Conservation (phyloP, 2,888 invertebrate species). For the Shargacucullia verbasci region DNA sequence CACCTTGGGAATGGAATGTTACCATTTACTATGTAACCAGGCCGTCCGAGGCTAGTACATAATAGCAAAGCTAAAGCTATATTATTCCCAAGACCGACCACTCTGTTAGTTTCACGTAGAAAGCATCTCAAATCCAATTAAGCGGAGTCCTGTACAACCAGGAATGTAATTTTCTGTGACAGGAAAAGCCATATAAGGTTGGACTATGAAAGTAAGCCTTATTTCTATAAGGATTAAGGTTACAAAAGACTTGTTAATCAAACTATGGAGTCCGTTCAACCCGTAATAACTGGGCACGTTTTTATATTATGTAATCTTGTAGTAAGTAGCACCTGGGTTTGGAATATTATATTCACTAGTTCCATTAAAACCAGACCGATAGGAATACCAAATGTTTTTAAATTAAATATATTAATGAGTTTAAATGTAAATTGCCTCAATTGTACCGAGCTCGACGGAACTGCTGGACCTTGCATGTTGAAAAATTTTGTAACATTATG, state of each 20-base stretch:
- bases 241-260: slow-evolving; percentile 26
- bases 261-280: slow-evolving; percentile 46
- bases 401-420: slow-evolving; percentile 11
- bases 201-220: slow-evolving; percentile 45
- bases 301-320: slow-evolving; percentile 32
- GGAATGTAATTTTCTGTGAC: slow-evolving; percentile 56
- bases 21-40: slow-evolving; percentile 67
- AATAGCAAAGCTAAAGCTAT: slow-evolving; percentile 37
- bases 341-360: slow-evolving; percentile 22
- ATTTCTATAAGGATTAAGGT: slow-evolving; percentile 44
- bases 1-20: slow-evolving; percentile 85
- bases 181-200: slow-evolving; percentile 59
- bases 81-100: slow-evolving; percentile 30
- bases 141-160: slow-evolving; percentile 52
- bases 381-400: slow-evolving; percentile 10
- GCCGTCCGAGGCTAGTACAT: slow-evolving; percentile 48
- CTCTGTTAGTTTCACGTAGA: slow-evolving; percentile 40
- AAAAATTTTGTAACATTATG: slow-evolving; percentile 38
- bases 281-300: slow-evolving; percentile 40
- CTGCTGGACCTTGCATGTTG: slow-evolving; percentile 46
- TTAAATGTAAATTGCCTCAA: slow-evolving; percentile 13
- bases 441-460: slow-evolving; percentile 30
- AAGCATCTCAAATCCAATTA: slow-evolving; percentile 67
- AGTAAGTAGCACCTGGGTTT: slow-evolving; percentile 17
- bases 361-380: slow-evolving; percentile 4